Base-by-base conservation (phyloP, 2,888 invertebrate genomes). In the Prosapia bicincta region DNA sequence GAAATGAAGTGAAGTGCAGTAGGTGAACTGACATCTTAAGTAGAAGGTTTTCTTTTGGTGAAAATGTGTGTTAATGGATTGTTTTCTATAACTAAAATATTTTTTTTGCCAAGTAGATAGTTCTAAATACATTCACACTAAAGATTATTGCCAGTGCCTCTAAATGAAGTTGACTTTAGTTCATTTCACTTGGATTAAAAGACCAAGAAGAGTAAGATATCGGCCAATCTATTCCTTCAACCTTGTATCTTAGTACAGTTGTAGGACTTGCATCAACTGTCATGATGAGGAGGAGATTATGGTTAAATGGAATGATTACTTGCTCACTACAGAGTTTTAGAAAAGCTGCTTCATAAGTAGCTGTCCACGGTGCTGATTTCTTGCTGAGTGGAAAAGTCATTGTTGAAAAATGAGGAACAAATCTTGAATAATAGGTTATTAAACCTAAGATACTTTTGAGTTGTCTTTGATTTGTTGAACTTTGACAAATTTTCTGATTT, bases 251-350 rank as follows among this genome's bases (percentile, higher is more conserved):
- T 9, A 78, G 73, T 3, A 80, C 32, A 10, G 77, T 76, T 9
- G 43, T 43, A 10, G 75, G 78, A 28, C 76, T 76, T 26, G 76
- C 79, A 68, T 80, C 79, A 23, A 77, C 73, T 15, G 80, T 72
- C 23, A 81, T 73, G 7, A 76, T 43, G 23, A 80, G 23, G 65
- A 79, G 79, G 43, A 78, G 32, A 25, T 77, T 66, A 66, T 79
- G 79, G 76, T 81, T 73, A 71, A 78, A 81, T 3, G 77, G 78
- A 25, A 76, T n/a, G n/a, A n/a, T n/a, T n/a, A n/a, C n/a, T n/a
- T n/a, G n/a, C n/a, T n/a, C n/a, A n/a, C n/a, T n/a, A n/a, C n/a
- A n/a, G n/a, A n/a, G n/a, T n/a, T n/a, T n/a, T n/a, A n/a, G n/a
- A n/a, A n/a, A n/a, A n/a, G n/a, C n/a, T n/a, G n/a, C n/a, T n/a